phyloP scores from a whole-genome alignment of 2,888 invertebrate species.

The Cactoblastis cactorum region DNA sequence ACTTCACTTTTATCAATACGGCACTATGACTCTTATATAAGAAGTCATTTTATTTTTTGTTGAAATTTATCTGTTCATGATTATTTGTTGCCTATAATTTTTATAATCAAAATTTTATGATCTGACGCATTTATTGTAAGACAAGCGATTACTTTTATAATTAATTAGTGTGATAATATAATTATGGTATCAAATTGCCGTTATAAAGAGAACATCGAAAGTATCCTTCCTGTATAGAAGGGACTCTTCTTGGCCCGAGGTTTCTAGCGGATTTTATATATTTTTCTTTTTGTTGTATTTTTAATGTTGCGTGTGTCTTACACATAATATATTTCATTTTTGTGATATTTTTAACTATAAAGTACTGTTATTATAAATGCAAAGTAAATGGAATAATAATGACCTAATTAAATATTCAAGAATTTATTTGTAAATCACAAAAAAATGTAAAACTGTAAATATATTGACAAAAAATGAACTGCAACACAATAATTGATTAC shows the following conservation, averaged over 20 bases:
- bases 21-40: constrained; percentile 75
- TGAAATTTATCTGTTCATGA: constrained; percentile 75
- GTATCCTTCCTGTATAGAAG: constrained; percentile 80
- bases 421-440: constrained; percentile 80
- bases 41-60: constrained; percentile 74
- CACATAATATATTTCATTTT: constrained; percentile 81
- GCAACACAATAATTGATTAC: constrained; percentile 76
- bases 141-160: constrained; percentile 79
- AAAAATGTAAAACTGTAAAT: constrained; percentile 81
- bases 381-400: constrained; percentile 69
- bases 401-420: constrained; percentile 80
- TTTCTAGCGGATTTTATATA: constrained; percentile 79
- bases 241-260: constrained; percentile 77
- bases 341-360: constrained; percentile 81
- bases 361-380: constrained; percentile 80
- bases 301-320: constrained; percentile 80
- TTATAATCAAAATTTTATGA: constrained; percentile 78
- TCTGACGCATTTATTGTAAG: constrained; percentile 81
- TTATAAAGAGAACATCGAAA: constrained; percentile 79
- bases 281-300: constrained; percentile 79
- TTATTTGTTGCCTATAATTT: constrained; percentile 77
- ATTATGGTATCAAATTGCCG: constrained; percentile 78
- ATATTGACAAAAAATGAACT: constrained; percentile 76
- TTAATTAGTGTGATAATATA: constrained; percentile 79
- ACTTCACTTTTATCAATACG: constrained; percentile 78